phyloP scores from a whole-genome alignment of 2,888 invertebrate species.

The Ptychoptera albimana region DNA sequence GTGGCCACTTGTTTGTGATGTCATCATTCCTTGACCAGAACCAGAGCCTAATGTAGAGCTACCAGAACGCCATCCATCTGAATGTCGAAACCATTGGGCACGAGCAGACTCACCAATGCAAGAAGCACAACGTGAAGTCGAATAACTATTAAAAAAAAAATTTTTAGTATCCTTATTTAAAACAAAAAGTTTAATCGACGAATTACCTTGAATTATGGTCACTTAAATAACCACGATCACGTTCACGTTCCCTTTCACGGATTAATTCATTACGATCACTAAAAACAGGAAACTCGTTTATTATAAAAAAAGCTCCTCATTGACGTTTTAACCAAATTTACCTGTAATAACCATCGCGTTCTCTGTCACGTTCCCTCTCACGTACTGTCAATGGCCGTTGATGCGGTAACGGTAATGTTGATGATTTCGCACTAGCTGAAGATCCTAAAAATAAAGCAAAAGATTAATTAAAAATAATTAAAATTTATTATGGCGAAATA shows the following conservation, averaged over 20 bases:
- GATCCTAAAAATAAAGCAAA: conserved; percentile 20
- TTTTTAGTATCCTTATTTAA: background rate
- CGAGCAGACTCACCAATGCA: conserved; percentile 82
- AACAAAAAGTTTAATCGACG: background rate
- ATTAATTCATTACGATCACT: conserved; percentile 76
- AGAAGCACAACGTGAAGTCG: conserved; percentile 59
- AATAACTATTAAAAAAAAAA: conserved; percentile 28
- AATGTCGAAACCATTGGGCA: conserved; percentile 80
- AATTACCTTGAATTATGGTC: conserved; percentile 58
- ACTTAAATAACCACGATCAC: conserved; percentile 59
- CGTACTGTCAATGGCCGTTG: conserved; percentile 41
- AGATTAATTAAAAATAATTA: background rate
- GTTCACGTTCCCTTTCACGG: conserved; percentile 55
- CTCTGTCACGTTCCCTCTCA: conserved; percentile 43
- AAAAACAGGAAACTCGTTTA: conserved; percentile 8
- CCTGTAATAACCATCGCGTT: conserved; percentile 66
- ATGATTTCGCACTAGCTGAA: conserved; percentile 62
- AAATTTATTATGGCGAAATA: background rate
- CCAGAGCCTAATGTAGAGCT: conserved; percentile 52
- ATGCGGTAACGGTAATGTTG: conserved; percentile 67
- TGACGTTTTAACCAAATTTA: background rate
- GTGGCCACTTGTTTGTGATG: conserved; percentile 34
- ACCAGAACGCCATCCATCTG: conserved; percentile 72
- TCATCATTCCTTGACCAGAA: conserved; percentile 35
- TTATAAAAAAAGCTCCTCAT: background rate